A percentile compares a stretch with the other conserved stretches of the same genome.
Evolutionary conservation across 2,888 invertebrate genomes (phyloP).

Genomic region (Callinectes sapidus): DNA sequence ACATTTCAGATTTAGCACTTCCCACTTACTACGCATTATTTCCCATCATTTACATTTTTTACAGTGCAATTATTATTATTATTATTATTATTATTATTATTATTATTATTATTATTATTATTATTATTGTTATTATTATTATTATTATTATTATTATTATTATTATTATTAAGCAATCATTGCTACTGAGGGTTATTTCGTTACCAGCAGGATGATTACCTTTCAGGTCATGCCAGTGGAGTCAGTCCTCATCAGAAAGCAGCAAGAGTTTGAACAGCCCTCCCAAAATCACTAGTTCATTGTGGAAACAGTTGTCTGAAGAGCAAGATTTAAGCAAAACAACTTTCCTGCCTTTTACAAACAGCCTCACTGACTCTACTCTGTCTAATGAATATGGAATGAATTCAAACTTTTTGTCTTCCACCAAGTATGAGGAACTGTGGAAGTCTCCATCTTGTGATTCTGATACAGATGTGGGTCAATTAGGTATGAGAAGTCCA

Average conservation of each 20-base stretch:
- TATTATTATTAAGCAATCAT: background rate
- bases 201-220: background rate
- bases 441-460: background rate
- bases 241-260: slow-evolving; percentile 11
- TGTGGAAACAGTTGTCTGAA: slow-evolving; percentile 49
- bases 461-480: background rate
- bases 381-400: background rate
- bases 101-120: too few relatives aligned
- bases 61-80: too few relatives aligned
- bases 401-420: background rate
- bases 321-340: slow-evolving; percentile 10
- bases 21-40: too few relatives aligned
- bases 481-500: background rate
- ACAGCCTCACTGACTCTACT: background rate
- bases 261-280: slow-evolving; percentile 22
- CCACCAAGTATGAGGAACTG: background rate
- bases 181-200: background rate
- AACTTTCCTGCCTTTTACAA: background rate
- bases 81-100: too few relatives aligned
- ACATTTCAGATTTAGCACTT: too few relatives aligned
- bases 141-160: too few relatives aligned
- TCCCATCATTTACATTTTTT: too few relatives aligned
- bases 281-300: slow-evolving; percentile 43
- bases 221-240: slow-evolving; percentile 51
- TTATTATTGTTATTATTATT: too few relatives aligned